A percentile compares a stretch with the other conserved stretches of the same genome.
Evolutionary conservation across 2,888 invertebrate genomes (phyloP).

Genomic region (Mechanitis messenoides): DNA sequence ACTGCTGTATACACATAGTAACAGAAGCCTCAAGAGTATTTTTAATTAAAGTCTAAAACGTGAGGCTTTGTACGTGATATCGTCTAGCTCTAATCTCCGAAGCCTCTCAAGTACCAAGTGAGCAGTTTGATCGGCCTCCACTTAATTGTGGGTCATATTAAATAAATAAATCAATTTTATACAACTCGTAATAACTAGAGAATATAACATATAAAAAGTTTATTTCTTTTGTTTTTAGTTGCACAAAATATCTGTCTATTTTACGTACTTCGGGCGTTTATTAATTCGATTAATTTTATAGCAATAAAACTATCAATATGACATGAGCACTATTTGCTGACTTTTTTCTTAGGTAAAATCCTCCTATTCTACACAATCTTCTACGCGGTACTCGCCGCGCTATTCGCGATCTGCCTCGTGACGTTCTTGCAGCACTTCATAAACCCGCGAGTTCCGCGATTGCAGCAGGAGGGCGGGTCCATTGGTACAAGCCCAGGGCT

Average conservation of each 20-base stretch:
- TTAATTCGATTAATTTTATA: too few relatives aligned
- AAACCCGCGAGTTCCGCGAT: slow-evolving; percentile 90
- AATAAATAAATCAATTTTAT: background rate
- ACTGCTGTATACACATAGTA: background rate
- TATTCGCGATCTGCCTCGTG: slow-evolving; percentile 94
- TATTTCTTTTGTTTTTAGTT: too few relatives aligned
- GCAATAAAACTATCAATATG: too few relatives aligned
- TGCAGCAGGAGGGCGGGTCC: slow-evolving; percentile 87
- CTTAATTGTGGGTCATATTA: background rate
- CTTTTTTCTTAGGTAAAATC: slow-evolving; percentile 85
- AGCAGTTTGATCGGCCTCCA: slow-evolving; percentile 2
- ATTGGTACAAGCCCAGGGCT: slow-evolving; percentile 97
- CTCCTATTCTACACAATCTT: slow-evolving; percentile 94
- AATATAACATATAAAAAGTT: too few relatives aligned
- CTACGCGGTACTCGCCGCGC: slow-evolving; percentile 89
- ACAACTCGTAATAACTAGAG: background rate
- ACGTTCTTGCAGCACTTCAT: slow-evolving; percentile 93
- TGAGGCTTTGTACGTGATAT: slow-evolving; percentile 4
- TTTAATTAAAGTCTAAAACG: slow-evolving; percentile 11
- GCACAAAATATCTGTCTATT: too few relatives aligned
- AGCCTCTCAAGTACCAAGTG: slow-evolving; percentile 10
- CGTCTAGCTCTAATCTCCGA: slow-evolving; percentile 23
- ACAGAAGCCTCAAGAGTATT: slow-evolving; percentile 11
- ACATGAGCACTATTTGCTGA: too few relatives aligned
- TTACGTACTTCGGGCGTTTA: too few relatives aligned